phyloP scores from a whole-genome alignment of 2,113 vertebrate genomes.

The Tor tambroides region DNA sequence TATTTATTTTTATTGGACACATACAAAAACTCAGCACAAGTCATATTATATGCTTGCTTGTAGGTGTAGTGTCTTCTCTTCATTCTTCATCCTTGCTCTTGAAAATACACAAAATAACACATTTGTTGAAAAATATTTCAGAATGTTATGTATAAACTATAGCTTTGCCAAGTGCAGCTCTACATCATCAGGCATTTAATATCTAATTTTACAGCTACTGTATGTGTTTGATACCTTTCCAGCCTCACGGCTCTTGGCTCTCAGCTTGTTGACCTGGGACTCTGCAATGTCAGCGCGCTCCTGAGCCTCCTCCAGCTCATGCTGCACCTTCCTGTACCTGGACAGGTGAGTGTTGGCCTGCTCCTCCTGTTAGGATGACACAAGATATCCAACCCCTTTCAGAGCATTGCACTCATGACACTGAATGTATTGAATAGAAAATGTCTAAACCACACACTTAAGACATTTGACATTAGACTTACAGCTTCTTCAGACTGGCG shows the following conservation, averaged over 20 bases:
- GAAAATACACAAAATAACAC: no score
- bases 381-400: background rate
- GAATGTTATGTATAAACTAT: no score
- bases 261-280: slow-evolving; percentile 82
- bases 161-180: no score
- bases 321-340: slow-evolving; percentile 79
- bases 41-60: slow-evolving; percentile 73
- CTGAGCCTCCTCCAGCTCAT: slow-evolving; percentile 82
- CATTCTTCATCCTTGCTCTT: slow-evolving; percentile 25
- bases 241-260: slow-evolving; percentile 72
- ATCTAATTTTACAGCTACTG: no score
- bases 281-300: slow-evolving; percentile 83
- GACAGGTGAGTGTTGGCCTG: slow-evolving; percentile 69
- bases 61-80: background rate
- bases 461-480: slow-evolving; percentile 48
- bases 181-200: no score
- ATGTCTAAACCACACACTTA: background rate
- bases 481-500: slow-evolving; percentile 78
- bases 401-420: background rate
- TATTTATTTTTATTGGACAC: background rate
- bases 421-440: background rate
- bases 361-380: slow-evolving; percentile 66
- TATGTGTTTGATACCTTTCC: no score
- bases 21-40: slow-evolving; percentile 53
- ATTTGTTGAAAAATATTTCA: no score